A percentile compares a stretch with the other conserved stretches of the same genome.
These are phyloP conservation scores for Chironomus tentans DNA, from an alignment of 2,888 invertebrate species.

Conservation along the genomic window DNA sequence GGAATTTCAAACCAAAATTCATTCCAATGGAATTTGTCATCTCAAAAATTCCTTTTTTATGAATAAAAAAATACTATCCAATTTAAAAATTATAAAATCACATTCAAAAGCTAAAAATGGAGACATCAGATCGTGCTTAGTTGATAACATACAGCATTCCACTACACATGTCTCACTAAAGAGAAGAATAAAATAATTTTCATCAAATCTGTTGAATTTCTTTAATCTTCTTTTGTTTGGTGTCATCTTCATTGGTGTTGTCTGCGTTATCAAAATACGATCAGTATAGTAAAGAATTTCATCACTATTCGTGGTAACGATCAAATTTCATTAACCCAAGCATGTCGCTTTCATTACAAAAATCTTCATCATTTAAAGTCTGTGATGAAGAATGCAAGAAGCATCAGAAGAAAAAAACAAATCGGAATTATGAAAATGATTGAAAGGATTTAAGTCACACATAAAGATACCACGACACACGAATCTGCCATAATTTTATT, in stretches of 20 bases:
- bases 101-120: too few species aligned
- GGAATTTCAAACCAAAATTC: too few species aligned
- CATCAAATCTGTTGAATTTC: conserved; percentile 10
- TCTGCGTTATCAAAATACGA: not conserved
- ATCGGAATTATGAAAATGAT: not conserved
- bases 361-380: too few species aligned
- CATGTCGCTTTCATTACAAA: not conserved
- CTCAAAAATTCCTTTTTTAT: too few species aligned
- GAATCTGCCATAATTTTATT: not conserved
- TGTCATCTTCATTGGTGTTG: conserved; percentile 2
- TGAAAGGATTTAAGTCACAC: not conserved
- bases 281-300: not conserved
- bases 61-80: too few species aligned
- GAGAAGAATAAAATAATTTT: not conserved
- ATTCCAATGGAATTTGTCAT: too few species aligned
- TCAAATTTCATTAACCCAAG: not conserved
- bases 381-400: not conserved
- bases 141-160: not conserved
- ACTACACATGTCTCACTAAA: not conserved
- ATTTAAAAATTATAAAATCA: too few species aligned
- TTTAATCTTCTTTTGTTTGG: conserved; percentile 13
- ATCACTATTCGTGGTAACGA: not conserved
- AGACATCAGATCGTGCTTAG: not conserved
- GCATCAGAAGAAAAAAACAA: not conserved
- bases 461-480: not conserved